Percentiles rank a stretch among this genome's conserved stretches.
Evolutionary conservation across 35 echinoderm and acorn worm species (phyloP).

Genomic region (Heliocidaris erythrogramma): DNA sequence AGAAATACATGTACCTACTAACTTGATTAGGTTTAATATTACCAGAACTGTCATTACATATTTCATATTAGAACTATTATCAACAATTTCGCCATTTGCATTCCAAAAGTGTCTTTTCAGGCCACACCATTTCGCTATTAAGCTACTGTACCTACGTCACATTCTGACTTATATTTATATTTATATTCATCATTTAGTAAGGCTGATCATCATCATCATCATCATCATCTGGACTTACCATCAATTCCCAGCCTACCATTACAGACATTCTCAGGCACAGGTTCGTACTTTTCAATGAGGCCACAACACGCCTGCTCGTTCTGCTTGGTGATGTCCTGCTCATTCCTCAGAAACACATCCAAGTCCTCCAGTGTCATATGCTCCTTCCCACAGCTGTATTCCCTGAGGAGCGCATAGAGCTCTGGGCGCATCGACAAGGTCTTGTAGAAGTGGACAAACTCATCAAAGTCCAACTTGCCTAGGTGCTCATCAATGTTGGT

Average conservation of each 20-base stretch:
- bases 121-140: no score
- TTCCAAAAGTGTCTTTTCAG: no score
- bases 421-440: conserved; percentile 86
- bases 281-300: conserved; percentile 84
- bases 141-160: not conserved
- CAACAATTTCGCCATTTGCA: no score
- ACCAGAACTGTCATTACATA: no score
- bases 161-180: not conserved
- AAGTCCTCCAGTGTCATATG: conserved; percentile 80
- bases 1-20: no score
- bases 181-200: not conserved
- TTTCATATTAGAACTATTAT: no score
- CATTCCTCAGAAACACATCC: conserved; percentile 64
- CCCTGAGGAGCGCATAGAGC: conserved; percentile 69
- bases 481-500: conserved; percentile 86
- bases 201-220: no score
- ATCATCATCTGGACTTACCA: conserved; percentile 55
- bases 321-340: conserved; percentile 63
- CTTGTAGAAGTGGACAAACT: conserved; percentile 97
- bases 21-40: no score
- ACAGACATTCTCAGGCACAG: conserved; percentile 87
- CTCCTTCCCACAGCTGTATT: conserved; percentile 82
- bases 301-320: conserved; percentile 49
- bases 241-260: conserved; percentile 89
- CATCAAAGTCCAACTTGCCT: conserved; percentile 90